phyloP scores from a whole-genome alignment of 2,888 invertebrate species.

The Noctua janthina region DNA sequence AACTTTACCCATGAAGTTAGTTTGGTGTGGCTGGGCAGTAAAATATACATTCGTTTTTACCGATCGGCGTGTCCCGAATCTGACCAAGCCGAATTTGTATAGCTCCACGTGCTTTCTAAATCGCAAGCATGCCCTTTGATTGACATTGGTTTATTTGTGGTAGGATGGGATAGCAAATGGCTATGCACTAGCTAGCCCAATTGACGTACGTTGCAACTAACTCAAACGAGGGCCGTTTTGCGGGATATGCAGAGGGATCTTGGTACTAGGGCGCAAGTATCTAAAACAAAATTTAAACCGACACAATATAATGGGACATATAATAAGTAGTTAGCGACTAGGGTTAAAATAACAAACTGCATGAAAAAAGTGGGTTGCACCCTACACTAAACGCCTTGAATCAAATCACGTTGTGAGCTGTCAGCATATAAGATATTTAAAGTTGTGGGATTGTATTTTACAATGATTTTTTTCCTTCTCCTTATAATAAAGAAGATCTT shows the following conservation, averaged over 20 bases:
- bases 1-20: not conserved
- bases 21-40: not conserved
- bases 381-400: not conserved
- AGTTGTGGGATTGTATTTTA: constrained; percentile 3
- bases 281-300: not conserved
- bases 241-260: not conserved
- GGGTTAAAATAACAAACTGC: not conserved
- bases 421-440: not conserved
- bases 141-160: not conserved
- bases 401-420: not conserved
- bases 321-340: not conserved
- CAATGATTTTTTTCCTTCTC: constrained; percentile 12
- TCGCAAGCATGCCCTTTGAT: not conserved
- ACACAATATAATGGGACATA: not conserved
- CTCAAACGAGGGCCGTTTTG: not conserved
- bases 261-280: not conserved
- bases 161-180: not conserved
- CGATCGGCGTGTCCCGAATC: not conserved
- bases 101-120: not conserved
- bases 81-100: not conserved
- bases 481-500: constrained; percentile 22
- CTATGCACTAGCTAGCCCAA: not conserved
- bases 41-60: not conserved
- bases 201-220: not conserved
- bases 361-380: not conserved